Conservation (phyloP, 2,888 invertebrate genomes). For the Erannis defoliaria region DNA sequence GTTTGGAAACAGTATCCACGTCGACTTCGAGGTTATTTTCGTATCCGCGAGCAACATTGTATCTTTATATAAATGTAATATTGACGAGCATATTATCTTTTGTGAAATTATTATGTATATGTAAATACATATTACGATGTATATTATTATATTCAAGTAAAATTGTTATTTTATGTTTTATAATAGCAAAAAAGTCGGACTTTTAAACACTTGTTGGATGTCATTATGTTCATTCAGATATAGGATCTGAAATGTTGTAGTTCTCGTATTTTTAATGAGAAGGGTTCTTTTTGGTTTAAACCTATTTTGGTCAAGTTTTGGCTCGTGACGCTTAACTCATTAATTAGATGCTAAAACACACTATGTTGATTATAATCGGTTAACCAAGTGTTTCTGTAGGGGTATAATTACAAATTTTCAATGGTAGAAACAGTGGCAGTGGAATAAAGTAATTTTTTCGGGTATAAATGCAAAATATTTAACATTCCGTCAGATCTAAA, state of each 20-base stretch:
- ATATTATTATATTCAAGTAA: slow-evolving; percentile 83
- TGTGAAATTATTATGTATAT: slow-evolving; percentile 82
- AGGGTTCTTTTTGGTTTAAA: neutral
- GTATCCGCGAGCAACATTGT: slow-evolving; percentile 59
- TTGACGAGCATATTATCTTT: slow-evolving; percentile 77
- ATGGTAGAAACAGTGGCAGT: slow-evolving; percentile 67
- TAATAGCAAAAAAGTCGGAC: slow-evolving; percentile 84
- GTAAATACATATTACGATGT: slow-evolving; percentile 84
- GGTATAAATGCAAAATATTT: slow-evolving; percentile 70
- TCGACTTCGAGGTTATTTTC: slow-evolving; percentile 47
- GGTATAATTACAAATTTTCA: slow-evolving; percentile 52
- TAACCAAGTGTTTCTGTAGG: neutral
- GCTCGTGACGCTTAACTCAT: neutral
- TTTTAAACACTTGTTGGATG: slow-evolving; percentile 81
- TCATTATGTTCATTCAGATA: slow-evolving; percentile 76
- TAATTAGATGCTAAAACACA: neutral
- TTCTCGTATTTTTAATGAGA: slow-evolving; percentile 49
- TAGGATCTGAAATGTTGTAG: slow-evolving; percentile 76
- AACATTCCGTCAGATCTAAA: slow-evolving; percentile 81
- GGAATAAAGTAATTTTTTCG: slow-evolving; percentile 65
- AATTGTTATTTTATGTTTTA: slow-evolving; percentile 79
- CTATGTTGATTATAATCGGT: slow-evolving; percentile 1
- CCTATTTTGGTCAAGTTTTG: slow-evolving; percentile 5
- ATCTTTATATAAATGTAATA: slow-evolving; percentile 78
- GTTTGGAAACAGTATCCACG: slow-evolving; percentile 8